Evolutionary conservation across 2,797 vertebrate genomes (phyloP).

Genomic region (Coluber constrictor): DNA sequence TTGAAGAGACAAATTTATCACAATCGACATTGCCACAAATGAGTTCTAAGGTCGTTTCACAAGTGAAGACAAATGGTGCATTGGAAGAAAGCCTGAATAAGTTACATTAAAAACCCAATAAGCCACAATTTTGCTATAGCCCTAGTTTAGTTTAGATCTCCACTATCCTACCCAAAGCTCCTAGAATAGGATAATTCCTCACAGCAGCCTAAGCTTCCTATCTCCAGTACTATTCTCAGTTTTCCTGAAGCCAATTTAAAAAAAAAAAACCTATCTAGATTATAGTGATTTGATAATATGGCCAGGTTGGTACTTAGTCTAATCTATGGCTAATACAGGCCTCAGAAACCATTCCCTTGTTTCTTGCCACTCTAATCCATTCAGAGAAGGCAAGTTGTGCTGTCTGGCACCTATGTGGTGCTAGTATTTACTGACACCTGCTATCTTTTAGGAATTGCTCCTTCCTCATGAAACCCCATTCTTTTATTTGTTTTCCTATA

Average conservation of each 20-base stretch:
- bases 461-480: background rate
- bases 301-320: background rate
- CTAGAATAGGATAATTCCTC: constrained; percentile 17
- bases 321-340: background rate
- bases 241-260: background rate
- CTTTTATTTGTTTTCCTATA: background rate
- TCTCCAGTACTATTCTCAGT: background rate
- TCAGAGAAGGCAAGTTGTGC: background rate
- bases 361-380: background rate
- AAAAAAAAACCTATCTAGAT: background rate
- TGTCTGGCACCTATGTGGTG: background rate
- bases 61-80: constrained; percentile 60
- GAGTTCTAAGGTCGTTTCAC: constrained; percentile 57
- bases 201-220: background rate
- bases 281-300: background rate
- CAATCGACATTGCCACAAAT: constrained; percentile 55
- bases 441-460: background rate
- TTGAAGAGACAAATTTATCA: constrained; percentile 61
- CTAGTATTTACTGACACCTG: background rate
- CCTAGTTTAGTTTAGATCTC: constrained; percentile 41
- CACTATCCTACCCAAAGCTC: constrained; percentile 23
- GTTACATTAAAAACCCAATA: constrained; percentile 57
- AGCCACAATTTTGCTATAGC: constrained; percentile 35
- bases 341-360: background rate
- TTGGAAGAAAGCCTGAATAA: constrained; percentile 44